phyloP scores from a whole-genome alignment of 2,888 invertebrate genomes.

The Petrolisthes manimaculis region DNA sequence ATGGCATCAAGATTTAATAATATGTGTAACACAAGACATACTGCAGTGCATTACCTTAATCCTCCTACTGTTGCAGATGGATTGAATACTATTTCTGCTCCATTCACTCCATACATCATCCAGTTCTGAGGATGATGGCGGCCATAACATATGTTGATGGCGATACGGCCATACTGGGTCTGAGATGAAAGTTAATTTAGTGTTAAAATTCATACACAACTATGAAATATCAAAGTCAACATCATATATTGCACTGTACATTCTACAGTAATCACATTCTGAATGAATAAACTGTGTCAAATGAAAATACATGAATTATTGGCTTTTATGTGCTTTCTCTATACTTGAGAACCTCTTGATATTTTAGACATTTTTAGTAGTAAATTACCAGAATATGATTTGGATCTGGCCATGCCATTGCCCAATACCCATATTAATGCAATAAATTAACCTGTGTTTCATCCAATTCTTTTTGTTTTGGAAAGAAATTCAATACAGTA shows the following conservation, averaged over 20 bases:
- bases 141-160: conserved; percentile 97
- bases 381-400: no score
- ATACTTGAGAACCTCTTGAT: no score
- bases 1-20: background rate
- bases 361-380: no score
- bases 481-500: no score
- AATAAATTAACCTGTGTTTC: no score
- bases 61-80: conserved; percentile 89
- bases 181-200: conserved; percentile 67
- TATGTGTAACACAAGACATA: background rate
- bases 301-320: no score
- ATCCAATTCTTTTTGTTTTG: no score
- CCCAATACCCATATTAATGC: no score
- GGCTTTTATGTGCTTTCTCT: no score
- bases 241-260: background rate
- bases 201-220: background rate
- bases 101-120: conserved; percentile 96
- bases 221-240: background rate
- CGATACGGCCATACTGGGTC: conserved; percentile 88
- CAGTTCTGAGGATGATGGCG: conserved; percentile 98
- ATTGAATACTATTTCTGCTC: conserved; percentile 98
- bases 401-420: no score
- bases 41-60: conserved; percentile 67
- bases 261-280: background rate
- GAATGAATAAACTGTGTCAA: no score